A percentile compares a stretch with the other conserved stretches of the same genome.
These are phyloP conservation scores for Thryonomys swinderianus DNA, from an alignment of 2,113 vertebrate genomes.

Conservation along the genomic window DNA sequence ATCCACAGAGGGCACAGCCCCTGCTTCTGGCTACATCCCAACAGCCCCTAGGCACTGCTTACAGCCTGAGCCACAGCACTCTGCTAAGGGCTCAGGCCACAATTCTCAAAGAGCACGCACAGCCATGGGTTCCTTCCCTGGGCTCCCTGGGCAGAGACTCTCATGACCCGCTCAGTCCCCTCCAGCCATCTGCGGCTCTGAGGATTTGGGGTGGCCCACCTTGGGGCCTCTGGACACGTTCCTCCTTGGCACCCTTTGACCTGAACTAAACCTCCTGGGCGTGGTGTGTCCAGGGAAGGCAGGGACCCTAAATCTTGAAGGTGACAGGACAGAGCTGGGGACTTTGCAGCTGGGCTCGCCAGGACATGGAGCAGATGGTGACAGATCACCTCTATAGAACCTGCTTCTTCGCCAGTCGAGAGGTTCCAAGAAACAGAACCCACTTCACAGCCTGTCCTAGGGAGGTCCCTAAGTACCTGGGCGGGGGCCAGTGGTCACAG, in stretches of 20 bases:
- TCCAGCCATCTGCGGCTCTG: not conserved
- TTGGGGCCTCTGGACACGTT: not conserved
- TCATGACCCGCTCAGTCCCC: fast-evolving
- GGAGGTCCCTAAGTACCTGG: not conserved
- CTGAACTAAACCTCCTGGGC: not conserved
- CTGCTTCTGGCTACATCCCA: not conserved
- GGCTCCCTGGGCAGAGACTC: not conserved
- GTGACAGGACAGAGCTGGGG: not conserved
- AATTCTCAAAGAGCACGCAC: not conserved
- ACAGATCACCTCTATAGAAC: not conserved
- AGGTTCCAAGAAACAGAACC: not conserved
- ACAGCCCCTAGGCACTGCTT: not conserved
- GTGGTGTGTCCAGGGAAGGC: not conserved
- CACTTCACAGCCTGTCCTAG: not conserved
- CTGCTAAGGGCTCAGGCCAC: not conserved
- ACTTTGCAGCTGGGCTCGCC: not conserved
- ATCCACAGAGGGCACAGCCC: not conserved
- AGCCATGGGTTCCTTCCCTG: not conserved
- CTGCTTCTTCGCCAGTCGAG: no score
- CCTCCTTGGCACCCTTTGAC: not conserved
- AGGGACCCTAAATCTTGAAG: not conserved
- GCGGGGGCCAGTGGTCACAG: not conserved
- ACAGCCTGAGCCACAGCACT: not conserved
- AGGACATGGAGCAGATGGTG: not conserved
- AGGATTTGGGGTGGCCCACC: not conserved